Percentiles rank a stretch among this genome's conserved stretches.
phyloP scores from a whole-genome alignment of 1,140 invertebrate species.

The Panonychus citri region DNA sequence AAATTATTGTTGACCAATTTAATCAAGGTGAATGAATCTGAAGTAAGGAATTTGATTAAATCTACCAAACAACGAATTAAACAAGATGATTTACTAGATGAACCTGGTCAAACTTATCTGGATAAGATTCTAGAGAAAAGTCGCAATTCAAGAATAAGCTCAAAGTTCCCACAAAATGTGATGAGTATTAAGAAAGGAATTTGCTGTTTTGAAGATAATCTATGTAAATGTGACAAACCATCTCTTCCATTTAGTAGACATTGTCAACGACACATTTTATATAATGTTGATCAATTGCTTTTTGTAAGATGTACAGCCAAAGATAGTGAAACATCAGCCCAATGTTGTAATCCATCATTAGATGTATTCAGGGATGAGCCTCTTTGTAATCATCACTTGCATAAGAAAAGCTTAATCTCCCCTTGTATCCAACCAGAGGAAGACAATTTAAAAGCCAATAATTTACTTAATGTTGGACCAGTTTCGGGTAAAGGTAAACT shows the following conservation, averaged over 20 bases:
- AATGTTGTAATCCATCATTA: conserved; percentile 64
- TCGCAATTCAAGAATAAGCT: background rate
- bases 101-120: background rate
- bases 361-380: conserved; percentile 59
- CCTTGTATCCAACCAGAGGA: background rate
- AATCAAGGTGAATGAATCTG: conserved; percentile 1
- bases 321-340: conserved; percentile 53
- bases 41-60: background rate
- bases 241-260: conserved; percentile 59
- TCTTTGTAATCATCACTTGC: conserved; percentile 49
- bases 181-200: conserved; percentile 14
- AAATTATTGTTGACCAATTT: conserved; percentile 2
- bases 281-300: conserved; percentile 58
- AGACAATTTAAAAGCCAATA: background rate
- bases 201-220: conserved; percentile 22
- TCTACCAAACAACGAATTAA: background rate
- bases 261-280: conserved; percentile 60
- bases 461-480: background rate
- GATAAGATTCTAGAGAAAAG: background rate
- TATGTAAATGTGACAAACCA: conserved; percentile 29
- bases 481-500: background rate
- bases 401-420: conserved; percentile 26
- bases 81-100: background rate
- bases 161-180: background rate
- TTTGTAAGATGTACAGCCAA: conserved; percentile 70